Evolutionary conservation across 1,140 invertebrate species (phyloP), one percentile per base, ranked within the genome.

Genomic region (Cydia pomonella): DNA sequence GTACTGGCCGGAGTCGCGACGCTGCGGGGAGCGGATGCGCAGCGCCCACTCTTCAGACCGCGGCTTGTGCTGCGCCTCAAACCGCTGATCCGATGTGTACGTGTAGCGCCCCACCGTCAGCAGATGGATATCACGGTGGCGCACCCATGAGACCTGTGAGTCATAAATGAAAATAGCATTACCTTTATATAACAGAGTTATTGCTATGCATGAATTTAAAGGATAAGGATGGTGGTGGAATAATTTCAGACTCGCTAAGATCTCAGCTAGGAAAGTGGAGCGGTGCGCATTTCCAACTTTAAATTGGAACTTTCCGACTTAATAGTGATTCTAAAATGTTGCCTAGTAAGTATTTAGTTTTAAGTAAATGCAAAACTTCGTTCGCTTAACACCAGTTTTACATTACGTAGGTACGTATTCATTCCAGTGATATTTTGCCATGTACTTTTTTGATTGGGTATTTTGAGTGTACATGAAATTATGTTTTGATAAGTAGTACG

Each of bases 1-100:
- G 87, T 97, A 97, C 59, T 96, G 95, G 50, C 97, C 97, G 1
- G 96, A 95, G 89, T 98, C 97, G 79, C 95, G 95, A 18, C 95
- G 93, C 88, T 97, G 96, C 0, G 96, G 95, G 89, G 96, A 96
- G 66, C 96, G 94, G 93, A 97, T 95, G 92, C 93, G 87, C 83
- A 97, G 84, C 2, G 95, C 95, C 95, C 96, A 96, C 81, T 96
- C 95, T 80, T 96, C 95, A 7, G 95, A 94, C 76, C 96, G 95
- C 1, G 95, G 94, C 16, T 94, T 94, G 82, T 96, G 96, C 77
- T 96, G 93, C 4, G 95, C 95, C 82, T 96, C 95, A 83, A 96
- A 96, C 27, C 96, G 93, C 82, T 96, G 96, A 88, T 97, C 97
- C 23, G 95, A 96, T 7, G 96, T 97, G 85, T 97, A 97, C 0